These are phyloP conservation scores for Leptogaster cylindrica DNA, from an alignment of 2,888 invertebrate species.

Conservation along the genomic window DNA sequence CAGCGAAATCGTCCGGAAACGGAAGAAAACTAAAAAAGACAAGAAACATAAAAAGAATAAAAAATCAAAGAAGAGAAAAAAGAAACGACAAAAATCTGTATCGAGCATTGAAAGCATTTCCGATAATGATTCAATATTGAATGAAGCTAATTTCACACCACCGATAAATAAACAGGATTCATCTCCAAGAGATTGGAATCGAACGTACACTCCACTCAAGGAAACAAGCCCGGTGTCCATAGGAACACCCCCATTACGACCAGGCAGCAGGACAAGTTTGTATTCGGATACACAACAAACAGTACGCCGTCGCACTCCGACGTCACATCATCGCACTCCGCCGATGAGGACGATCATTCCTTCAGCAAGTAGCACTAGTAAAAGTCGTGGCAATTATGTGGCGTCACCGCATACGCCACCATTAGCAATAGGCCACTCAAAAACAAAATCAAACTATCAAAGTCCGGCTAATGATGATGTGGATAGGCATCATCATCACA, in stretches of 20 bases:
- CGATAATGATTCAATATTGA: slow-evolving; percentile 63
- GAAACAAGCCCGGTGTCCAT: slow-evolving; percentile 58
- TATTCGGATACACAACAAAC: slow-evolving; percentile 44
- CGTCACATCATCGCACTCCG: slow-evolving; percentile 50
- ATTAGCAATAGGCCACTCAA: slow-evolving; percentile 48
- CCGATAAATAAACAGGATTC: slow-evolving; percentile 50
- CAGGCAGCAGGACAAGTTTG: slow-evolving; percentile 53
- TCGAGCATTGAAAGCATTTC: slow-evolving; percentile 73
- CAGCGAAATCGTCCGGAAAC: slow-evolving; percentile 66
- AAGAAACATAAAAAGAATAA: slow-evolving; percentile 76
- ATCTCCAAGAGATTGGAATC: slow-evolving; percentile 43
- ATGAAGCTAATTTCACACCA: slow-evolving; percentile 58
- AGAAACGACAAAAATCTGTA: slow-evolving; percentile 71
- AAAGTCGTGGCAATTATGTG: slow-evolving; percentile 47
- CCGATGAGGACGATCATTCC: slow-evolving; percentile 50
- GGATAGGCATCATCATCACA: slow-evolving; percentile 49
- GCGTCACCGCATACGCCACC: slow-evolving; percentile 62
- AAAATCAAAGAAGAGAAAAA: slow-evolving; percentile 72
- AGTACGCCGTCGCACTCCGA: slow-evolving; percentile 47
- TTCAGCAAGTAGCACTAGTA: slow-evolving; percentile 50
- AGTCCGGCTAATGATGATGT: slow-evolving; percentile 47
- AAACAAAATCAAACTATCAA: slow-evolving; percentile 47
- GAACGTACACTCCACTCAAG: slow-evolving; percentile 52
- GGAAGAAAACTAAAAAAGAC: slow-evolving; percentile 60
- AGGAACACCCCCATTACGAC: slow-evolving; percentile 58